A percentile compares a stretch with the other conserved stretches of the same genome.
Conservation (phyloP, 53 echinoderm and acorn worm genomes). For the Apostichopus leukothele region DNA sequence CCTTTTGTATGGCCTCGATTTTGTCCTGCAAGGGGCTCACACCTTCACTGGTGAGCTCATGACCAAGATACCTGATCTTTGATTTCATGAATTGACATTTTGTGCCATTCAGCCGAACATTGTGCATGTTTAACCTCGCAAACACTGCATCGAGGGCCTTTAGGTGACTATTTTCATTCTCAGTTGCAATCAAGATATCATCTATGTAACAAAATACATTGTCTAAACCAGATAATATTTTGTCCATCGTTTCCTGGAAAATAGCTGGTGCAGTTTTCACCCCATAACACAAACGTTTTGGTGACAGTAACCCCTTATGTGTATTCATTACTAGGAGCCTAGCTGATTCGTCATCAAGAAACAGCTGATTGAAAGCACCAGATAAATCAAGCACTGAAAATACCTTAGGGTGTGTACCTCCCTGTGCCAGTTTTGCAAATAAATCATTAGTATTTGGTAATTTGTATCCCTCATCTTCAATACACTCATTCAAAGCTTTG, state of each 20-base stretch:
- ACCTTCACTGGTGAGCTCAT: conserved; percentile 32
- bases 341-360: conserved; percentile 23
- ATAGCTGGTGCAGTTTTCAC: conserved; percentile 52
- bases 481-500: conserved; percentile 47
- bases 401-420: background rate
- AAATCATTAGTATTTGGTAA: conserved; percentile 45
- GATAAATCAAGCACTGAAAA: conserved; percentile 46
- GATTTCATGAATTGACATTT: conserved; percentile 30
- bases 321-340: conserved; percentile 46
- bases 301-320: conserved; percentile 41
- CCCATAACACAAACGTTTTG: conserved; percentile 45
- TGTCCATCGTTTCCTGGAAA: conserved; percentile 39
- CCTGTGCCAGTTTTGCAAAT: conserved; percentile 37
- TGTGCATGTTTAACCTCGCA: conserved; percentile 16
- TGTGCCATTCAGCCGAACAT: conserved; percentile 18
- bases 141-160: conserved; percentile 19
- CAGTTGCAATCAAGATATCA: conserved; percentile 8
- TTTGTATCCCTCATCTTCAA: conserved; percentile 55
- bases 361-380: conserved; percentile 47
- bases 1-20: conserved; percentile 57
- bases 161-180: background rate
- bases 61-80: conserved; percentile 38
- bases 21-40: conserved; percentile 48
- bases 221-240: background rate
- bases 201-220: conserved; percentile 14